These are phyloP conservation scores for Microplitis demolitor DNA, from an alignment of 1,140 invertebrate species.

Conservation along the genomic window DNA sequence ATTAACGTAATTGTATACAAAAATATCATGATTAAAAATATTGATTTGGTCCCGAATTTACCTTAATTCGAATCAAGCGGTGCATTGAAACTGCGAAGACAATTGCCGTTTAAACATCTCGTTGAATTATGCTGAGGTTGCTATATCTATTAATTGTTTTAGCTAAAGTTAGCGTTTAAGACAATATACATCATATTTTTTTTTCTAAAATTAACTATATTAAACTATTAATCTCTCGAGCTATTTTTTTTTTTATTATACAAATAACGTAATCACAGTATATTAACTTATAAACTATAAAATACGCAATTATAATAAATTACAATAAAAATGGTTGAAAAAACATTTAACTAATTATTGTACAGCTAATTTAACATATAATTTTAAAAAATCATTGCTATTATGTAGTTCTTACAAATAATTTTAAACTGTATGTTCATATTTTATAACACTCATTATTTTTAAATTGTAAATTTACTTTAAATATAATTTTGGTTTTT, in stretches of 20 bases:
- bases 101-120: conserved; percentile 21
- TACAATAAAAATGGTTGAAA: too few relatives aligned
- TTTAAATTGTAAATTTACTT: too few relatives aligned
- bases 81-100: conserved; percentile 45
- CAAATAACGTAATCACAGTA: conserved; percentile 23
- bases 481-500: too few relatives aligned
- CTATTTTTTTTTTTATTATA: conserved; percentile 46
- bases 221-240: conserved; percentile 28
- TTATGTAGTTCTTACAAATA: too few relatives aligned
- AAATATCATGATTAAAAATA: conserved; percentile 47
- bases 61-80: conserved; percentile 59
- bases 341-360: too few relatives aligned
- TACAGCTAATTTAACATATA: too few relatives aligned
- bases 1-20: conserved; percentile 8
- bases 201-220: conserved; percentile 32
- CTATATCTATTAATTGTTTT: conserved; percentile 4
- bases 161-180: conserved; percentile 34
- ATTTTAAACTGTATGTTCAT: too few relatives aligned
- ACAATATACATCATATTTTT: conserved; percentile 34
- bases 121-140: conserved; percentile 8
- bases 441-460: too few relatives aligned
- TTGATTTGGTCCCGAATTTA: conserved; percentile 61
- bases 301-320: too few relatives aligned
- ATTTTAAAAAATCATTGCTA: too few relatives aligned
- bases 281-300: background rate